Evolutionary conservation across 2,113 vertebrate species (phyloP).

Genomic region (Ascaphus truei): DNA sequence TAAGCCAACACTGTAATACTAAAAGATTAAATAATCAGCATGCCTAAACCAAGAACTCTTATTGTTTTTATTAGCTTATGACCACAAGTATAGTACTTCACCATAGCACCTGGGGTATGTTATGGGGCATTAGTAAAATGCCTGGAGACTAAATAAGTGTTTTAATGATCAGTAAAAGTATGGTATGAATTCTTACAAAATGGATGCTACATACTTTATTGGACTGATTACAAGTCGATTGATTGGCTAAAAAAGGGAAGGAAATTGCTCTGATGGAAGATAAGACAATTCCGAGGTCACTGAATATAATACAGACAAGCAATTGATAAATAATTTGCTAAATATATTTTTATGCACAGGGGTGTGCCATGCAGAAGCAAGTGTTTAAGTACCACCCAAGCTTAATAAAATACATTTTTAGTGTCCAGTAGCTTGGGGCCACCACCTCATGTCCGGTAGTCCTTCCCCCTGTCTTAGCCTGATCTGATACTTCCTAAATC

Average conservation of each 20-base stretch:
- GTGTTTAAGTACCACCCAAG: too few relatives aligned
- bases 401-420: too few relatives aligned
- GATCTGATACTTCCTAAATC: too few relatives aligned
- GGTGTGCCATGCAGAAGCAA: too few relatives aligned
- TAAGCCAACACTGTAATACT: conserved; percentile 17
- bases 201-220: conserved; percentile 1
- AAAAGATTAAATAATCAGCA: conserved; percentile 29
- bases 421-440: too few relatives aligned
- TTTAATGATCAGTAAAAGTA: conserved; percentile 28
- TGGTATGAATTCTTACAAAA: conserved; percentile 6
- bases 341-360: too few relatives aligned
- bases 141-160: conserved; percentile 27
- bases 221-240: conserved; percentile 12
- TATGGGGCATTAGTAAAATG: conserved; percentile 23
- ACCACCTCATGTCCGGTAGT: too few relatives aligned
- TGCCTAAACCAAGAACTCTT: conserved; percentile 28
- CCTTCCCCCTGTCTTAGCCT: too few relatives aligned
- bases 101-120: conserved; percentile 20
- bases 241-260: conserved; percentile 5
- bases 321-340: too few relatives aligned
- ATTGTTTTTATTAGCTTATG: conserved; percentile 26
- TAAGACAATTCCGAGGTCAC: not conserved
- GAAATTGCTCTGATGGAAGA: not conserved
- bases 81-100: conserved; percentile 27
- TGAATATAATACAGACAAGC: too few relatives aligned